Conservation (phyloP, 2,888 invertebrate genomes). For the Unio delphinus region DNA sequence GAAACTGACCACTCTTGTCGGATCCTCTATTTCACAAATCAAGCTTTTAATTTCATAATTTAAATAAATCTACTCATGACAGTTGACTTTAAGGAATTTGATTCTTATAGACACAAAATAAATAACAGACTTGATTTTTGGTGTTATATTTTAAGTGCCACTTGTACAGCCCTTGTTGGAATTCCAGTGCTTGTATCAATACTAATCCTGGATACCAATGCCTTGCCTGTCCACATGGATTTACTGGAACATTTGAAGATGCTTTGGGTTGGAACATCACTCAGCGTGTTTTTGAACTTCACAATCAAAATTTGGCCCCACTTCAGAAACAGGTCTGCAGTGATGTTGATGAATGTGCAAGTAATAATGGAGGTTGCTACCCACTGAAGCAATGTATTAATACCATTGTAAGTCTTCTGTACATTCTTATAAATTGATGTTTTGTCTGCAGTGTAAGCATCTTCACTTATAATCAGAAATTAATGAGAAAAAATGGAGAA, state of each 20-base stretch:
- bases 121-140: too few species aligned
- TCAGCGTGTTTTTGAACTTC: conserved; percentile 40
- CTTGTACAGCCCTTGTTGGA: conserved; percentile 32
- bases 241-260: conserved; percentile 51
- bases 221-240: conserved; percentile 49
- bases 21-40: too few species aligned
- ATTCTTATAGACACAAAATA: too few species aligned
- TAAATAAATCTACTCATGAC: too few species aligned
- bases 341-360: conserved; percentile 53
- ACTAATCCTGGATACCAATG: conserved; percentile 57
- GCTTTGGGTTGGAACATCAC: conserved; percentile 40
- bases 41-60: too few species aligned
- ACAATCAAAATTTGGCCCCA: conserved; percentile 29
- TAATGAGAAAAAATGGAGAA: too few species aligned
- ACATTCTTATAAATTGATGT: too few species aligned
- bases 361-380: conserved; percentile 59
- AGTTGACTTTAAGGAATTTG: too few species aligned
- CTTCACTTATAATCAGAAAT: too few species aligned
- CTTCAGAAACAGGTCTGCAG: conserved; percentile 41
- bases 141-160: conserved; percentile 20
- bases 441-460: too few species aligned
- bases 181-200: conserved; percentile 41
- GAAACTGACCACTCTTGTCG: too few species aligned
- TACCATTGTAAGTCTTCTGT: conserved; percentile 44
- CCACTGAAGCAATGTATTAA: conserved; percentile 51